A percentile compares a stretch with the other conserved stretches of the same genome.
Evolutionary conservation across 53 echinoderm and acorn worm genomes (phyloP).

Genomic region (Holothuria scabra): DNA sequence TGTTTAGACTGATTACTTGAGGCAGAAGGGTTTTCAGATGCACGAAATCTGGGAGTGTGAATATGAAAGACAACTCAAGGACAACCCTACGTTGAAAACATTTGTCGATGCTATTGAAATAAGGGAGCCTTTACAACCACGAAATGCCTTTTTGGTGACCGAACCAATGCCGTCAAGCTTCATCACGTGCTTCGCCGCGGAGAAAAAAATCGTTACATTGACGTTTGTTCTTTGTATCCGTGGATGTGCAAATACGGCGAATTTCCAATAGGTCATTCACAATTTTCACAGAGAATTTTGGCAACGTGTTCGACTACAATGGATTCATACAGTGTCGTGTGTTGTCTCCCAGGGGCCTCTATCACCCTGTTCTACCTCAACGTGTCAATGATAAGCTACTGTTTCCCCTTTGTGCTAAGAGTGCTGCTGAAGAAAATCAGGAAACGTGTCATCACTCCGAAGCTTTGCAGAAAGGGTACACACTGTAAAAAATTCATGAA

Average conservation of each 20-base stretch:
- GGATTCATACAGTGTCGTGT: constrained; percentile 62
- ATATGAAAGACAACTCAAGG: neutral
- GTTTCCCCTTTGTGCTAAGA: no score
- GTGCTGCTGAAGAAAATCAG: no score
- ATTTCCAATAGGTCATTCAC: no score
- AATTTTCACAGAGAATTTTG: constrained; percentile 63
- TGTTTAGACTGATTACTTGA: no score
- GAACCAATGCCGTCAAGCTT: constrained; percentile 48
- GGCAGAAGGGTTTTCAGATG: neutral
- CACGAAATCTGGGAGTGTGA: constrained; percentile 11
- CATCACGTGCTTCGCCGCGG: constrained; percentile 5
- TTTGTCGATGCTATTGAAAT: no score
- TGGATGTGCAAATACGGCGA: no score
- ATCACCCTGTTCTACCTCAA: constrained; percentile 62
- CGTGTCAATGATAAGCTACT: no score
- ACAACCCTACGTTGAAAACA: constrained; percentile 42
- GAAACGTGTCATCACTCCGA: constrained; percentile 47
- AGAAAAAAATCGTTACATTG: constrained; percentile 51
- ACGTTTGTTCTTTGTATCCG: no score
- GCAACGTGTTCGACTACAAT: constrained; percentile 43
- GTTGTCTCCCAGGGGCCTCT: constrained; percentile 51
- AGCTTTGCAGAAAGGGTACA: neutral
- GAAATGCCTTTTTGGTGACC: no score
- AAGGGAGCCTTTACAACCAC: no score
- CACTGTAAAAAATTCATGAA: no score